Base-by-base conservation (phyloP, 92 coral and sea anemone genomes). In the Heliopora coerulea region DNA sequence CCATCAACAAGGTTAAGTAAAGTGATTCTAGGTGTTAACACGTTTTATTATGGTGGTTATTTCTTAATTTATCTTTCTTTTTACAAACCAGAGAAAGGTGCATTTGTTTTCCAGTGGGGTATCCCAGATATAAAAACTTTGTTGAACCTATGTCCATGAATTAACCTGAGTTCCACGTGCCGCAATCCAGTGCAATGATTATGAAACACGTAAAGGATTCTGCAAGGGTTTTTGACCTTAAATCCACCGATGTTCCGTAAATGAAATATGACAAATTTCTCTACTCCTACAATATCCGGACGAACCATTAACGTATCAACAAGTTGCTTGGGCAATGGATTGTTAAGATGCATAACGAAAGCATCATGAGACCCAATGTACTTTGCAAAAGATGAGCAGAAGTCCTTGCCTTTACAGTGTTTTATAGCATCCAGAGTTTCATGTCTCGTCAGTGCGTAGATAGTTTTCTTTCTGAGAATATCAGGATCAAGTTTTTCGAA, bases 291-390 rank as follows among this genome's bases (percentile, higher is more conserved):
- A 32, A 91, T 80, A 72, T 91, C 80, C 8, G 91, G 89, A 18
- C 89, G 86, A 76, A 78, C 87, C 80, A 89, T 78, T 25, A 84
- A 72, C 32, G 40, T 82, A 8, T 79, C 60, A 0, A 91, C 70
- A 6, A 91, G 49, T 19, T 52, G 44, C 35, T 60, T 26, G 40
- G 96, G 75, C 26, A 91, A 70, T 52, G 89, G 86, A 8, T 33
- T 76, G 15, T 70, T 63, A 26, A 86, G 82, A 30, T 83, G 76
- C 39, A 91, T 62, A 12, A 91, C 85, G 68, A 89, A 91, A 12
- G 96, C 97, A 82, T 91, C 97, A 28, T 91, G 97, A 46, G 97
- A 91, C 2, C 97, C 97, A 34, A 88, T 88, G 61, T 91, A 91
- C 35, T 68, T 86, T 30, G 89, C 72, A 41, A 15, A 76, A n/a